Base-by-base conservation (phyloP, 2,113 vertebrate species). In the Melanotaenia duboulayi region DNA sequence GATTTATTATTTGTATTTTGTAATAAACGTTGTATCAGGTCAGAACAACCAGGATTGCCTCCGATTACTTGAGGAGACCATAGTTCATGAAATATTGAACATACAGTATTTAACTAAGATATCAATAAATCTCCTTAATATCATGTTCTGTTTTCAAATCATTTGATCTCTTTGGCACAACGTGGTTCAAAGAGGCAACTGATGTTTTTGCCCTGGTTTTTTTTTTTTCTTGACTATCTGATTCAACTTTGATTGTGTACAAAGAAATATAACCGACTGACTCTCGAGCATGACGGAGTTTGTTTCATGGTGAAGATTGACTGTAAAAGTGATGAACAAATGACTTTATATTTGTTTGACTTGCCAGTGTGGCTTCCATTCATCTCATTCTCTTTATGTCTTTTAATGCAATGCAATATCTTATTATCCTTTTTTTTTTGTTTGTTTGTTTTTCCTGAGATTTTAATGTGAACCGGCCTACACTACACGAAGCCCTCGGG, bases 391-490 rank as follows among this genome's bases (percentile, higher is more conserved):
- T 71, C 67, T 81, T 63, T 76, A 28, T 28, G 32, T 84, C 62
- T 93, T 91, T 85, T 80, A 90, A 87, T 80, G 67, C 77, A 89
- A 87, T 86, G 77, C 78, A 79, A 75, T 86, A 85, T 81, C 28
- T 74, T 80, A 7, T 62, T 58, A 4, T 61, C 44, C 16, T 23
- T 76, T 52, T 65, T 44, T 72, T 60, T 50, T 59, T 74, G n/a
- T n/a, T n/a, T n/a, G n/a, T 55, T 63, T 42, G 69, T 39, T 70
- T 74, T 76, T 66, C 61, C 71, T 87, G 76, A 82, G 81, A 85
- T 92, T 91, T 92, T 89, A 82, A 91, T 90, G 91, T 92, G 89
- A 92, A 93, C 39, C 75, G 54, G 58, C 63, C 74, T 61, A 79
- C 74, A 72, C 76, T 74, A 71, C 80, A 80, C 75, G 46, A 65